Evolutionary conservation across 2,797 vertebrate species (phyloP).

Genomic region (Spheniscus humboldti): DNA sequence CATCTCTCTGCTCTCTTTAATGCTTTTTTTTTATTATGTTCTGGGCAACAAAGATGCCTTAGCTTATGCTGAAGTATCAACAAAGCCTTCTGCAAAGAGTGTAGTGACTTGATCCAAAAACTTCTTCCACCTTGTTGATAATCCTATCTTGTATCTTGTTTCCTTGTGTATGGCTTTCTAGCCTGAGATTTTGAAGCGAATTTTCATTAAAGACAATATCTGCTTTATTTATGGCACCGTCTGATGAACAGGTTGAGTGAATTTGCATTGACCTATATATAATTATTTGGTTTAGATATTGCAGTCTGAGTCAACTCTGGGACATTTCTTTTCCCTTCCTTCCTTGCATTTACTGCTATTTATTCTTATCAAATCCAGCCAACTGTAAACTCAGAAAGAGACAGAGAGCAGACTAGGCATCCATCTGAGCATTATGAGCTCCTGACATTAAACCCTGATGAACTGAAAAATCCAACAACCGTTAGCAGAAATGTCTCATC

Average conservation of each 20-base stretch:
- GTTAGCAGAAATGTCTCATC: not conserved
- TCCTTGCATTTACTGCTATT: not conserved
- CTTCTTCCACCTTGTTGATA: not conserved
- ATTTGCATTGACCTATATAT: not conserved
- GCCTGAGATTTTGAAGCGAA: not conserved
- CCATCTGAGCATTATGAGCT: not conserved
- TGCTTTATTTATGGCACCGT: not conserved
- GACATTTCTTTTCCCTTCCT: not conserved
- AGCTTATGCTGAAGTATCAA: not conserved
- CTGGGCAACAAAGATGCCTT: not conserved
- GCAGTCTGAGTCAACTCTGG: not conserved
- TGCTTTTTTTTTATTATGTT: not conserved
- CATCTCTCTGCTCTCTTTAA: not conserved
- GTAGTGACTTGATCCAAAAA: not conserved
- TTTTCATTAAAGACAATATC: not conserved
- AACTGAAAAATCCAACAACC: not conserved
- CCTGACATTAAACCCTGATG: not conserved
- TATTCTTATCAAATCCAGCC: not conserved
- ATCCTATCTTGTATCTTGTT: not conserved
- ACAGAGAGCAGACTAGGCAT: not conserved
- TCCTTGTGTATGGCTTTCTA: not conserved
- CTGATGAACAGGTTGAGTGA: not conserved
- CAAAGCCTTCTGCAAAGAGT: not conserved
- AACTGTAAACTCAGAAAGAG: not conserved
- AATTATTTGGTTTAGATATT: constrained; percentile 16